Evolutionary conservation across 2,797 vertebrate genomes (phyloP), one percentile per base, ranked within the genome.

Genomic region (Hyperoplus immaculatus): DNA sequence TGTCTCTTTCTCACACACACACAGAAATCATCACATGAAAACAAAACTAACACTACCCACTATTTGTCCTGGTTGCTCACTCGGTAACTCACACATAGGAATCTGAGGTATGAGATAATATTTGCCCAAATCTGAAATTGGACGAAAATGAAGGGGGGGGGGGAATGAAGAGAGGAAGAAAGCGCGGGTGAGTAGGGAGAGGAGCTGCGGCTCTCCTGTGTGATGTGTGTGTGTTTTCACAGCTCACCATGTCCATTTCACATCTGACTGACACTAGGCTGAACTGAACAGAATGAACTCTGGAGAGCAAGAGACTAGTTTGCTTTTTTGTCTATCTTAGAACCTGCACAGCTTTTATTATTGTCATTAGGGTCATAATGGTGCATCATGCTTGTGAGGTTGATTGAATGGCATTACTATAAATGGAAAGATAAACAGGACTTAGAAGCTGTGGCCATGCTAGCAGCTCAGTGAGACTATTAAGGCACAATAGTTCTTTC

Each of bases 201-300:
- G 63, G 50, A 69, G 53, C 78, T 61, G 77, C 54, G 53, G 63
- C 50, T 65, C 60, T 53, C 38, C 51, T 73, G 69, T 89, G 73
- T 82, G 87, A 90, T 83, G 83, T 78, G 68, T 21, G 47, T 84
- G 81, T 85, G 81, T 86, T 86, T 90, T 91, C 91, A 85, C 92
- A 85, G 77, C 77, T 87, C 80, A 86, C 62, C 65, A 78, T 79
- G 77, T 90, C 62, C 66, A 92, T 87, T 92, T 93, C 87, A 90
- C 88, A 90, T 88, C 83, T 70, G 87, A 78, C 84, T 73, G 89
- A 91, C 84, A 86, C 72, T 15, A 57, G 77, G 55, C 72, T 64
- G 56, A 80, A 65, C 64, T 69, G 81, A 75, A 88, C 77, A 75
- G 75, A 69, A 66, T 88, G 72, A 90, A 81, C 83, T 87, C 72